Evolutionary conservation across 1,140 invertebrate species (phyloP), one percentile per base, ranked within the genome.

Genomic region (Neodiprion virginianus): DNA sequence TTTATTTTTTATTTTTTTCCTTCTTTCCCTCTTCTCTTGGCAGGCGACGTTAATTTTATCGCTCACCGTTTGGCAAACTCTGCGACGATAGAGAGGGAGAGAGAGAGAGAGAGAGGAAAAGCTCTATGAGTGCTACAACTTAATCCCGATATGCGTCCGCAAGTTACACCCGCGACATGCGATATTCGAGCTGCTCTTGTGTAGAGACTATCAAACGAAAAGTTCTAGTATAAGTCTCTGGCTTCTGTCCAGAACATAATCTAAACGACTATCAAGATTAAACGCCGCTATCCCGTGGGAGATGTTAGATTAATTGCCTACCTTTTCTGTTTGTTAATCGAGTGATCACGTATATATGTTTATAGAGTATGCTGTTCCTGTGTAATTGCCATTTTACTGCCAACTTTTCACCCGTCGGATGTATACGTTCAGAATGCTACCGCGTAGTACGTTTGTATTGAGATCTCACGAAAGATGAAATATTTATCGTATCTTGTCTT

Each of bases 31-130:
- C 8, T 12, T 61, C 53, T 61, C n/a, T 61, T 61, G 53, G 53
- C 53, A 61, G n/a, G 53, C 53, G 53, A 61, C 28, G 53, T 61
- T 61, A 61, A 61, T 61, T 61, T 61, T 61, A 61, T 61, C 70
- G 70, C 7, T 48, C 23, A 23, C 70, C 48, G 50, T 71, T 71
- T 71, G 70, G 70, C 70, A 47, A 49, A 48, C 11, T 14, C 70
- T n/a, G 70, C 14, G 12, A 72, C 47, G 66, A 48, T 48, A 72
- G 61, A 66, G 61, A 67, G 72, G 53, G 53, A 11, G 53, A 49
- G 50, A 28, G 67, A 53, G 50, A 74, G 65, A 74, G 65, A 72
- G 61, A 66, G 61, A 67, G 72, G 53, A 47, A 11, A 40, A 49
- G 53, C 67, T 40, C 28, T 40, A 0, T 40, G 28, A 40, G 28